Conservation (phyloP, 2,113 vertebrate species). For the Forbesichthys papilliferus region DNA sequence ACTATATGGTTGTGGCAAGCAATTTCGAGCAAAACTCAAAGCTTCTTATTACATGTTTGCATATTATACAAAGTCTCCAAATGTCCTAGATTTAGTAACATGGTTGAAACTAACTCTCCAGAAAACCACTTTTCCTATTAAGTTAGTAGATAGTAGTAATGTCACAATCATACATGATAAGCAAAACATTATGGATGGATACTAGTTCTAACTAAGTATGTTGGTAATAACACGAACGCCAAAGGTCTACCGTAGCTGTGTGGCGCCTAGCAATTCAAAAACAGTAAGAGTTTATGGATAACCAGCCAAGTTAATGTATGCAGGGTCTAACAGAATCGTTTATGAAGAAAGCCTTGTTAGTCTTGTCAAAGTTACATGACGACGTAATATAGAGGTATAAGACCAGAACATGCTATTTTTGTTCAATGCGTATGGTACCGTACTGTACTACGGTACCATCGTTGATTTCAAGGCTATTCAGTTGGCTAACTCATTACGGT, state of each 20-base stretch:
- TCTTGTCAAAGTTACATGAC: too few relatives aligned
- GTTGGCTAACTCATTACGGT: conserved; percentile 5
- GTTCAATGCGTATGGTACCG: not conserved
- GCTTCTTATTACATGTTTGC: too few relatives aligned
- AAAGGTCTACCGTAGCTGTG: not conserved
- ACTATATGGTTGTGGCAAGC: too few relatives aligned
- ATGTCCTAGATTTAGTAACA: too few relatives aligned
- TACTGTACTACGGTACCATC: too few relatives aligned
- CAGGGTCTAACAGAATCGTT: not conserved
- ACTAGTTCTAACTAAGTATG: not conserved
- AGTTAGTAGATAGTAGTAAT: not conserved
- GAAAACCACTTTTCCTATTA: not conserved
- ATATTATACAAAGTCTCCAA: too few relatives aligned
- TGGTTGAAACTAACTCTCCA: not conserved
- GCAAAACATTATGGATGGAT: not conserved
- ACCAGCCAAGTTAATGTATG: conserved; percentile 1
- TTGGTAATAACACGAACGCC: not conserved
- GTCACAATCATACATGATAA: too few relatives aligned
- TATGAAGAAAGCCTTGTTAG: not conserved
- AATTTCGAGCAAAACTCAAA: too few relatives aligned
- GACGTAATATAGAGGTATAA: too few relatives aligned
- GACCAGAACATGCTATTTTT: too few relatives aligned
- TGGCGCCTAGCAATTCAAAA: conserved; percentile 45
- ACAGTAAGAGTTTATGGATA: conserved; percentile 28
- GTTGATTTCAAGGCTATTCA: too few relatives aligned